Base-by-base conservation (phyloP, 2,888 invertebrate genomes). In the Cacoxenus indagator region DNA sequence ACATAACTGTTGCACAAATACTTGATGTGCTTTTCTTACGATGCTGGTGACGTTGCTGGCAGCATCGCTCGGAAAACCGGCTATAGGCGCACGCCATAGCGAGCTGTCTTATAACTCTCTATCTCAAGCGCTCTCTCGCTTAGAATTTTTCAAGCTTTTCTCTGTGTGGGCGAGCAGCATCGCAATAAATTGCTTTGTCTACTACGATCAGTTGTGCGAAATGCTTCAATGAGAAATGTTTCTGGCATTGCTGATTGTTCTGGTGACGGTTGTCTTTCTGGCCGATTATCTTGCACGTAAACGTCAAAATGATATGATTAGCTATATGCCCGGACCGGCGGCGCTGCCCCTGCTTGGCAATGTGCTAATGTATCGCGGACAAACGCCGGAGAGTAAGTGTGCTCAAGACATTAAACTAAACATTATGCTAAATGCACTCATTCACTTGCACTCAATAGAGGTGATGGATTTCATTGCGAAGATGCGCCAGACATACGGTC, bases 401-500 rank as follows among this genome's bases (percentile, higher is more conserved):
- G 22, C 2, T 1, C 8, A 37, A 37, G 1, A 37, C 14, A 14
- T 4, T 37, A 31, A 6, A 31, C 9, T 4, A 6, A 31, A n/a
- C n/a, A n/a, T n/a, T 17, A 48, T 48, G 31, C 31, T 4, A 37
- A 11, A 11, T 1, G 8, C 14, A 37, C 14, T 1, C 14, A 37
- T 37, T 37, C 14, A 37, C 5, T 37, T 48, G 8, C 1, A 54
- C 54, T 64, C 73, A 62, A 26, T 67, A 87, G 86, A 83, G 65
- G 73, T 85, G 14, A 81, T 85, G 76, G 55, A 74, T 24, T 75
- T 78, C 24, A 81, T 82, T 45, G 1, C 62, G 2, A 61, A 67
- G 9, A 83, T 82, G 67, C 76, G 81, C 3, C 46, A 76, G 2
- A 85, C 86, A 67, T 90, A 89, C 77, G 90, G 90, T 0, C 78